These are phyloP conservation scores for Hippolais icterina DNA, from an alignment of 2,113 vertebrate genomes.

Conservation along the genomic window DNA sequence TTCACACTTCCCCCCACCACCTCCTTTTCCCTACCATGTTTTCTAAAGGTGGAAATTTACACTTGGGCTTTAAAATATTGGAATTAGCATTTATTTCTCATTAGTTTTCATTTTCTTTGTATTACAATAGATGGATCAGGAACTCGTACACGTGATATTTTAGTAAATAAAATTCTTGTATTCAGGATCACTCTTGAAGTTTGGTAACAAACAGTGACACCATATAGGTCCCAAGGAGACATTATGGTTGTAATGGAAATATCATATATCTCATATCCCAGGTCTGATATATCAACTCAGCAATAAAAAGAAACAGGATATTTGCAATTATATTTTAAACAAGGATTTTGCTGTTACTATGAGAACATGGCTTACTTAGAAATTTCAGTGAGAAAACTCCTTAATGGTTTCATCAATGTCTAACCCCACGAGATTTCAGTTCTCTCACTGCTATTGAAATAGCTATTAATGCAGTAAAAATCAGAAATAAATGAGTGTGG, in stretches of 20 bases:
- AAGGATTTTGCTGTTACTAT: conserved; percentile 61
- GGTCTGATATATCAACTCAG: conserved; percentile 59
- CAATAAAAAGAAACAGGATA: conserved; percentile 70
- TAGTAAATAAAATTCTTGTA: conserved; percentile 30
- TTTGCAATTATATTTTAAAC: conserved; percentile 66
- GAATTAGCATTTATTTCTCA: background rate
- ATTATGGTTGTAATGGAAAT: conserved; percentile 64
- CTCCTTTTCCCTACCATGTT: background rate
- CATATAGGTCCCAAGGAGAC: conserved; percentile 49
- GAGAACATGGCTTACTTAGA: conserved; percentile 64
- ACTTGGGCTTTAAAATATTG: background rate
- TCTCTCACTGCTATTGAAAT: background rate
- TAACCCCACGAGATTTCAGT: background rate
- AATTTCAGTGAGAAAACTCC: conserved; percentile 60
- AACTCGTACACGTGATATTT: background rate
- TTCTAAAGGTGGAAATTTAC: background rate
- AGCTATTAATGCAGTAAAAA: conserved; percentile 16
- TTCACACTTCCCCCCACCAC: background rate
- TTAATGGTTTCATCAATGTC: conserved; percentile 50
- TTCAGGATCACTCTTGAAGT: background rate
- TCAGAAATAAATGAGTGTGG: background rate
- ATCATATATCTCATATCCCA: conserved; percentile 52
- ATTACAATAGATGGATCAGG: background rate
- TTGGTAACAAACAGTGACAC: conserved; percentile 33
- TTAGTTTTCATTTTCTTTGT: background rate